Evolutionary conservation across 2,797 vertebrate genomes (phyloP).

Genomic region (Acridotheres tristis): DNA sequence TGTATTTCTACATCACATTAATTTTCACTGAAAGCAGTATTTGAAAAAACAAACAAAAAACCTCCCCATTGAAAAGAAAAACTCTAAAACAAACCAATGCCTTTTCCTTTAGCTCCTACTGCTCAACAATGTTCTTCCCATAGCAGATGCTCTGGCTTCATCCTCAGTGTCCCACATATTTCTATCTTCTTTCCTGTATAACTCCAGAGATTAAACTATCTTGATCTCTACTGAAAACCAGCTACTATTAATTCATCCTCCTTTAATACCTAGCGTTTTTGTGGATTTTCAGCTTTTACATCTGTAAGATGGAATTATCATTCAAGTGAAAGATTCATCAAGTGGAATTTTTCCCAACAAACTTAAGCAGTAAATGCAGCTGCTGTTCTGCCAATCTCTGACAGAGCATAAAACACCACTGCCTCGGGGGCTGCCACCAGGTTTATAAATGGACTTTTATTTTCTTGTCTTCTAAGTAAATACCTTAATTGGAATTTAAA

Average conservation of each 20-base stretch:
- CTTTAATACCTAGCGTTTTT: conserved; percentile 10
- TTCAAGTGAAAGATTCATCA: neutral
- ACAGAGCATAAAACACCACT: neutral
- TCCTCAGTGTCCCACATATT: neutral
- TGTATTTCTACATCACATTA: neutral
- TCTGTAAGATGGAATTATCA: conserved; percentile 11
- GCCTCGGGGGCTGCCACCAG: neutral
- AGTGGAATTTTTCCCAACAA: neutral
- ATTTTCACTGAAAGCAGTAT: neutral
- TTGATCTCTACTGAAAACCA: conserved; percentile 26
- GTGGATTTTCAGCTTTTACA: conserved; percentile 19
- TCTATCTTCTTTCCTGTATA: conserved; percentile 25
- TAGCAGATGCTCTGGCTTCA: conserved; percentile 27
- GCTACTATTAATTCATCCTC: conserved; percentile 35
- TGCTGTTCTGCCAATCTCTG: neutral
- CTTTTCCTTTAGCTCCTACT: neutral
- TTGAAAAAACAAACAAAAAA: neutral
- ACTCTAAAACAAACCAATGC: neutral
- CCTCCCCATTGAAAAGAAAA: neutral
- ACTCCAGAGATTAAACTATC: conserved; percentile 33
- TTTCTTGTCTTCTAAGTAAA: neutral
- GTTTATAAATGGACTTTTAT: neutral
- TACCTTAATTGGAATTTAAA: neutral
- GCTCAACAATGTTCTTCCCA: neutral
- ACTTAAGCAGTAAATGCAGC: neutral